Conservation (phyloP, 1,140 invertebrate species). For the Drosophila nebulosa region DNA sequence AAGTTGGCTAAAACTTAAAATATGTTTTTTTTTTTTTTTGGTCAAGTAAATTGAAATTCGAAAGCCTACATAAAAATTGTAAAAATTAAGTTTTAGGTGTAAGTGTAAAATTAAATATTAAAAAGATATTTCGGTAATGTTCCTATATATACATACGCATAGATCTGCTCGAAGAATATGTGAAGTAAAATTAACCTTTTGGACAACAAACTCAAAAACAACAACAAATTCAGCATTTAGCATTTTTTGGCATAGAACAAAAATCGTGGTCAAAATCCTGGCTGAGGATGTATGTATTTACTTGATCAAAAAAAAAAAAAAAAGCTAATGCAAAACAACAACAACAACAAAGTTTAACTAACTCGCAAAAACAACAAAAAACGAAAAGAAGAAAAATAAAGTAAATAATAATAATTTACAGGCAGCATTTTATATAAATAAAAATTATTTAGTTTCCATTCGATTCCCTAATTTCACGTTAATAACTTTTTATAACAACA, state of each 20-base stretch:
- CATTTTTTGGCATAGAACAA: background rate
- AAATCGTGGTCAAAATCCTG: background rate
- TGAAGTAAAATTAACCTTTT: constrained; percentile 58
- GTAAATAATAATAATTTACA: constrained; percentile 69
- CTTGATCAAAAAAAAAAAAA: background rate
- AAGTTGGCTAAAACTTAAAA: constrained; percentile 18
- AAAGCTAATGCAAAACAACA: background rate
- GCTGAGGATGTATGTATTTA: background rate
- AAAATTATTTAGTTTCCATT: constrained; percentile 31
- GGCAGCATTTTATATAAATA: constrained; percentile 67
- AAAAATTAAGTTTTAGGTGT: constrained; percentile 59
- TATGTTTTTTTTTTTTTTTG: constrained; percentile 9
- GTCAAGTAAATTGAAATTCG: constrained; percentile 21
- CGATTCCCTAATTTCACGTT: constrained; percentile 57
- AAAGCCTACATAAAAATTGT: constrained; percentile 27
- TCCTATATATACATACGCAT: constrained; percentile 71
- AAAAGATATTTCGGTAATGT: constrained; percentile 79
- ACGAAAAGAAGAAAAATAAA: constrained; percentile 6
- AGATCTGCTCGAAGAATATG: constrained; percentile 33
- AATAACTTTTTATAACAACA: constrained; percentile 23
- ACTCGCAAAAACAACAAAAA: constrained; percentile 23
- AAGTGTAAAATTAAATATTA: constrained; percentile 78
- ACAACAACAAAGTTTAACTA: background rate
- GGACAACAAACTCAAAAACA: background rate
- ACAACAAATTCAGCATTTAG: constrained; percentile 1